A percentile compares a stretch with the other conserved stretches of the same genome.
Conservation (phyloP, 2,888 invertebrate genomes). For the Yponomeuta sedellus region DNA sequence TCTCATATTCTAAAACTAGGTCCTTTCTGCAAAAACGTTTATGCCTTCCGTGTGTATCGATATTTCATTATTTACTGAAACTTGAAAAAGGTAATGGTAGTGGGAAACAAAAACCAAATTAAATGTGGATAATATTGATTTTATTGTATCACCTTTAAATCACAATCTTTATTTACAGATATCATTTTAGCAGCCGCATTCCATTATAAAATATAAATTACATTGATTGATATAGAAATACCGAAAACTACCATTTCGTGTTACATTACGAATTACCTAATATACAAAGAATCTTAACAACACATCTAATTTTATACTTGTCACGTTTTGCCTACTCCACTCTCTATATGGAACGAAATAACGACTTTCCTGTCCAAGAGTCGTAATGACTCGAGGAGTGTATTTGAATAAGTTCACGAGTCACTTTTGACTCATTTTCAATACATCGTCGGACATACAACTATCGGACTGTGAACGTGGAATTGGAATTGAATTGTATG, state of each 20-base stretch:
- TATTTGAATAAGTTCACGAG: too few species aligned
- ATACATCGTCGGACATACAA: too few species aligned
- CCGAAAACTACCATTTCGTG: background rate
- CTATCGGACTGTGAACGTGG: too few species aligned
- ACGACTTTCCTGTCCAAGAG: too few species aligned
- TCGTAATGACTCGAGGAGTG: too few species aligned
- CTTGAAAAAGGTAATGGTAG: too few species aligned
- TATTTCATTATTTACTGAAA: too few species aligned
- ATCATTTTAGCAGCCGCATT: slow-evolving; percentile 34
- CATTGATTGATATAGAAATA: background rate
- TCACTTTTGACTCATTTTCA: too few species aligned
- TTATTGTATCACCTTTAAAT: slow-evolving; percentile 27
- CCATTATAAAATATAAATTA: slow-evolving; percentile 48
- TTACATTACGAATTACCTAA: background rate
- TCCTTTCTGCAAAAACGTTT: too few species aligned
- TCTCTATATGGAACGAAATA: background rate
- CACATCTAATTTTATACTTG: background rate
- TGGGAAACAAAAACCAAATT: slow-evolving; percentile 11
- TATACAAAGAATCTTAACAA: background rate
- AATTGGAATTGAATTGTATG: too few species aligned
- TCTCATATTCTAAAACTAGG: background rate
- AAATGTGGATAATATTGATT: slow-evolving; percentile 12
- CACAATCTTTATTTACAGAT: slow-evolving; percentile 69
- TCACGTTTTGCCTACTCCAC: background rate
- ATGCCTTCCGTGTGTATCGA: too few species aligned